Evolutionary conservation across 2,113 vertebrate species (phyloP), one percentile per base, ranked within the genome.

Genomic region (Lanius collurio): DNA sequence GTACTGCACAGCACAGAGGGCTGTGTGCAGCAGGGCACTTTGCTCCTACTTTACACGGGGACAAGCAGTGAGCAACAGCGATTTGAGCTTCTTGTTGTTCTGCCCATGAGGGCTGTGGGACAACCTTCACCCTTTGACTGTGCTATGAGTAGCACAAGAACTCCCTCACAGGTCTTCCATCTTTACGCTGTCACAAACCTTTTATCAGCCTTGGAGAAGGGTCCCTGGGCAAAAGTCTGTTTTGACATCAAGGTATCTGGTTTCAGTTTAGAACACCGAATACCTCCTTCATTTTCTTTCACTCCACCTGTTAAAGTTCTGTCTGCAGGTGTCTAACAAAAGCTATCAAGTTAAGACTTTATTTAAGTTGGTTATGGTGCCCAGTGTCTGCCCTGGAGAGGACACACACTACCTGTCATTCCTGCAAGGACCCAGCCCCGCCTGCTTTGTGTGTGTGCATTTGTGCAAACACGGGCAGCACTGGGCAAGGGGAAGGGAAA

Each of bases 1-100:
- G 50, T 68, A 21, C 57, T 2, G 15, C 0, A 2, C 44, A 37
- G 53, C 35, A 26, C 10, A 64, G n/a, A 1, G 6, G 74, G 47
- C 26, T 50, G 35, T 50, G 49, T 49, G 77, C 67, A 65, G 70
- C 22, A 68, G 30, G 24, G 46, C 46, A 3, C 41, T 57, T 33
- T 21, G 53, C 19, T 84, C 42, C 50, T 12, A 4, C 24, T 69
- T 73, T 23, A 37, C 27, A 6, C 24, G 20, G 63, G 3, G 17
- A 52, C 53, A 79, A 24, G 39, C 33, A 67, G 60, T 0, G 17
- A 89, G 46, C 0, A 0, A 64, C 2, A 21, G 55, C 3, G 20
- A 41, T 52, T 78, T 70, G 35, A 4, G 7, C 59, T 67, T 62
- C 55, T 64, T 11, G 12, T 23, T 52, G 18, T 5, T 30, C 13